Conservation (phyloP, 2,888 invertebrate genomes). For the Dinocampus coccinellae region DNA sequence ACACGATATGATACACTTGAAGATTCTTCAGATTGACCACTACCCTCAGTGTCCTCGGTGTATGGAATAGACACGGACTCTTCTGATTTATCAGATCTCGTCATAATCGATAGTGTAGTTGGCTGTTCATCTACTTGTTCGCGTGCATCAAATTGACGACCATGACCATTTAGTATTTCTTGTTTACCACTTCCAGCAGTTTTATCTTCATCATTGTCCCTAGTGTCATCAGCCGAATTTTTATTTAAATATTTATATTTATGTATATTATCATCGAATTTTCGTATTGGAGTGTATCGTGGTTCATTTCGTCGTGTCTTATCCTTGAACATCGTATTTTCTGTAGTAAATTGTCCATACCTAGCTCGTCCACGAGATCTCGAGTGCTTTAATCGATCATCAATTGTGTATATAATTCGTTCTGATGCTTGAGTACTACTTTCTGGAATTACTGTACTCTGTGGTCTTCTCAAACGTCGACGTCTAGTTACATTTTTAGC, state of each 20-base stretch:
- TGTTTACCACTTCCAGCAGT: neutral
- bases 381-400: slow-evolving; percentile 50
- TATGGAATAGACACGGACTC: neutral
- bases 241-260: neutral
- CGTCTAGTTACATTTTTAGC: neutral
- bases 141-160: slow-evolving; percentile 8
- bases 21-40: neutral
- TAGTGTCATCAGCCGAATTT: neutral
- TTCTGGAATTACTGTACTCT: neutral
- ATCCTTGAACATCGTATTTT: slow-evolving; percentile 29
- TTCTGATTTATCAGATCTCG: slow-evolving; percentile 20
- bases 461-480: neutral
- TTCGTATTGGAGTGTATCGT: slow-evolving; percentile 46
- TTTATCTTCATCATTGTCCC: neutral
- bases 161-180: neutral
- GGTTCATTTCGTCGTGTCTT: slow-evolving; percentile 59
- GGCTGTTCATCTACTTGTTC: slow-evolving; percentile 16
- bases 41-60: neutral
- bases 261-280: slow-evolving; percentile 27
- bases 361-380: slow-evolving; percentile 49
- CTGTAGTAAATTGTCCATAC: slow-evolving; percentile 45
- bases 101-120: neutral
- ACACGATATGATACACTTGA: slow-evolving; percentile 53
- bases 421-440: slow-evolving; percentile 26
- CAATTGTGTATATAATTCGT: slow-evolving; percentile 50